Evolutionary conservation across 2,113 vertebrate species (phyloP).

Genomic region (Mungos mungo): DNA sequence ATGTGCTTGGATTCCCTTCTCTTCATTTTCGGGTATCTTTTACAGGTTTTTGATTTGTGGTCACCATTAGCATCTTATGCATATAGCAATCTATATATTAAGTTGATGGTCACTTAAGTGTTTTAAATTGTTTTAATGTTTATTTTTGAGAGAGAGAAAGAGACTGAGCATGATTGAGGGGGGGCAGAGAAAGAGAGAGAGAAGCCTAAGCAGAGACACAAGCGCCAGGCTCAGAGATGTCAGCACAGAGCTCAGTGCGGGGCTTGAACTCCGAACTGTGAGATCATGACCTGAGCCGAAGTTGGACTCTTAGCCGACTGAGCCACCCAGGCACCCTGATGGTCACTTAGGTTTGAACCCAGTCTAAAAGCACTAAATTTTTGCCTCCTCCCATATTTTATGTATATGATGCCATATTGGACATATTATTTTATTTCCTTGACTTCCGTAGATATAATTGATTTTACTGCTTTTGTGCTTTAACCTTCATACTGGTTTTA

Average conservation of each 20-base stretch:
- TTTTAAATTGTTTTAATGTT: no score
- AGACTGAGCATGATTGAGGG: no score
- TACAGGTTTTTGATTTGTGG: background rate
- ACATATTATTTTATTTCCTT: background rate
- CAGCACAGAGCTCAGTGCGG: no score
- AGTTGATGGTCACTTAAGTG: no score
- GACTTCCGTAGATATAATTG: background rate
- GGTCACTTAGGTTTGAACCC: background rate
- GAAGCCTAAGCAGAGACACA: no score
- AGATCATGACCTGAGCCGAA: no score
- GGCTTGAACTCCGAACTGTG: no score
- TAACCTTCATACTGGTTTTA: background rate
- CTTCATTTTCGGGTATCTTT: background rate
- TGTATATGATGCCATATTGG: background rate
- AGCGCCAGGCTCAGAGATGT: no score
- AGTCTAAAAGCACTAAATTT: background rate
- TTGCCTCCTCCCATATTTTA: background rate
- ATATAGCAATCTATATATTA: background rate
- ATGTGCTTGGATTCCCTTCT: background rate
- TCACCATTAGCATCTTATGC: background rate
- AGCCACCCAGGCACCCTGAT: no score
- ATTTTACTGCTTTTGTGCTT: background rate
- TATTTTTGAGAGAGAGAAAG: no score
- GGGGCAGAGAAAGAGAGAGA: no score
- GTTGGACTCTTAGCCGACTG: no score